Evolutionary conservation across 1,140 invertebrate genomes (phyloP).

Genomic region (Eumeta japonica): DNA sequence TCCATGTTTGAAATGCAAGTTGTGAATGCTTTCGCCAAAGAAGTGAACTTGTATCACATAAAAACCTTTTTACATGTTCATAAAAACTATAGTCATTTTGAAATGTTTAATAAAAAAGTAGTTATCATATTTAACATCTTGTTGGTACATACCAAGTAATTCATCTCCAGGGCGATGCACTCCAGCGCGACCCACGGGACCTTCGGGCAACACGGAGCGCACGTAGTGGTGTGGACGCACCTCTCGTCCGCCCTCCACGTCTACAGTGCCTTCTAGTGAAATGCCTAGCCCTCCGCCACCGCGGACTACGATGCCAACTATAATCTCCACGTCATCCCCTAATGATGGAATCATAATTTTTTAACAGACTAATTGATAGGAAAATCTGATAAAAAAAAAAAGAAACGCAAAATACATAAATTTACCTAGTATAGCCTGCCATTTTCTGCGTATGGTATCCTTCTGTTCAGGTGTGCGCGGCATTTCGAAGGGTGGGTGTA

Average conservation of each 20-base stretch:
- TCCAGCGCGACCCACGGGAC: slow-evolving; percentile 88
- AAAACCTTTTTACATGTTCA: too few relatives aligned
- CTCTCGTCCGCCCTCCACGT: slow-evolving; percentile 88
- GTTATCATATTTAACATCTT: too few relatives aligned
- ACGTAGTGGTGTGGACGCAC: slow-evolving; percentile 93
- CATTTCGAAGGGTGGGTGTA: slow-evolving; percentile 46
- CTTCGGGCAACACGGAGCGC: slow-evolving; percentile 87
- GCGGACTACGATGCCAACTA: slow-evolving; percentile 86
- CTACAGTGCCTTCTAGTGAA: slow-evolving; percentile 94
- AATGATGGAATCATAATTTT: too few relatives aligned
- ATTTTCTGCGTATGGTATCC: slow-evolving; percentile 77
- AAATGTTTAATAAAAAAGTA: too few relatives aligned
- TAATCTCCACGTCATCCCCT: slow-evolving; percentile 81
- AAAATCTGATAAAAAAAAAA: neutral
- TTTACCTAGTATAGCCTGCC: slow-evolving; percentile 71
- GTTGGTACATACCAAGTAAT: slow-evolving; percentile 70
- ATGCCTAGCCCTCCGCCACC: slow-evolving; percentile 89
- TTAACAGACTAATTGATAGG: neutral
- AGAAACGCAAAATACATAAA: neutral
- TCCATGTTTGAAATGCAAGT: too few relatives aligned
- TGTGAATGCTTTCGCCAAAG: too few relatives aligned
- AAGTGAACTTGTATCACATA: too few relatives aligned
- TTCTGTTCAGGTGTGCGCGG: slow-evolving; percentile 66
- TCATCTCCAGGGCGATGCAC: slow-evolving; percentile 85
- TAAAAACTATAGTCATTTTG: too few relatives aligned